Evolutionary conservation across 2,888 invertebrate genomes (phyloP), one percentile per base, ranked within the genome.

Genomic region (Leuctra nigra): DNA sequence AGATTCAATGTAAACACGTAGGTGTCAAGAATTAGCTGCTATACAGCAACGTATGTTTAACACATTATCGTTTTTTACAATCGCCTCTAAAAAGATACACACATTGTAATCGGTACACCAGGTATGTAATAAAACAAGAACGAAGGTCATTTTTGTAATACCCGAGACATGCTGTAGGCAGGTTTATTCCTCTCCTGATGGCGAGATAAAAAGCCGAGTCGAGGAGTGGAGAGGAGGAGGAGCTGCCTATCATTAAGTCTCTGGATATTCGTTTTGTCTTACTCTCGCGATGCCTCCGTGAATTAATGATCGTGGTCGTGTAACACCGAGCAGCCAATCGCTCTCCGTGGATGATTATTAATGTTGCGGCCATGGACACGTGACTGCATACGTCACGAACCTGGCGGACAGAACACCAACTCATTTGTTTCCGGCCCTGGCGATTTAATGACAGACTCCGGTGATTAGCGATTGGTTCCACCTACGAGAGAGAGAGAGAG

Each of bases 391-490:
- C 54, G 54, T 54, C 54, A 54, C 54, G 54, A 44, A 13, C 29
- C 18, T 9, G 18, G 22, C 54, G 25, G 39, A 38, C 36, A n/a
- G n/a, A n/a, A n/a, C n/a, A n/a, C 41, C 24, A 50, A 20, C 56
- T 44, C 56, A 56, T 56, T 57, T 57, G 57, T 57, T 57, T 57
- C 57, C 57, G 57, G 54, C 38, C 38, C 4, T 29, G 11, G 29
- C 24, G 38, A 39, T 47, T 38, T 57, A 54, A 57, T 57, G 57
- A 57, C 23, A 54, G 54, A 18, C 41, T 11, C 20, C 41, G 41
- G 50, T 54, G 48, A 58, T 58, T 58, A 58, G 54, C 58, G 55
- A 58, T 58, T 58, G 54, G 58, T 58, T 58, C 48, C 58, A n/a
- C n/a, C n/a, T n/a, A n/a, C n/a, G n/a, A n/a, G n/a, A n/a, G n/a